Conservation (phyloP, 2,113 vertebrate genomes). For the Pleuronectes platessa region DNA sequence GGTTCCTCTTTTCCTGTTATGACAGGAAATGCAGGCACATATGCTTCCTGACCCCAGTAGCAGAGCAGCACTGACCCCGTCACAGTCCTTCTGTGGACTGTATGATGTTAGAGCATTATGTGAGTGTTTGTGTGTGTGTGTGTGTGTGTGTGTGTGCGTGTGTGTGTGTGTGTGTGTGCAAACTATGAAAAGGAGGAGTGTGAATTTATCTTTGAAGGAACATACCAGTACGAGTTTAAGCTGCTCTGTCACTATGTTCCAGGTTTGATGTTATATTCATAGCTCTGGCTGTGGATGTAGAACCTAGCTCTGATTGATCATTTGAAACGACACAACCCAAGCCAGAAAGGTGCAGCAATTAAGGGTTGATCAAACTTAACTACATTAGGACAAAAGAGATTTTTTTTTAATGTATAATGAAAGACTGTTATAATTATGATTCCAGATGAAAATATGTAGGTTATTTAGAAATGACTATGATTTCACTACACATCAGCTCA, state of each 20-base stretch:
- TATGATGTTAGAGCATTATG: not conserved
- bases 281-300: too few species aligned
- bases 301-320: too few species aligned
- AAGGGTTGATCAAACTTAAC: too few species aligned
- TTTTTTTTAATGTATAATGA: too few species aligned
- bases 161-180: slow-evolving; percentile 3
- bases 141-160: not conserved
- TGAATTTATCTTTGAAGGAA: not conserved
- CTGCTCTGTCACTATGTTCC: not conserved
- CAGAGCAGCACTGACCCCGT: slow-evolving; percentile 44
- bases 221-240: not conserved
- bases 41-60: slow-evolving; percentile 89
- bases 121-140: slow-evolving; percentile 11
- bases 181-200: not conserved
- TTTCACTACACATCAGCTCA: too few species aligned
- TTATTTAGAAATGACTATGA: too few species aligned
- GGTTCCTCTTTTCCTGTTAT: slow-evolving; percentile 91
- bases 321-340: too few species aligned
- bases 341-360: too few species aligned
- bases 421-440: too few species aligned
- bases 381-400: too few species aligned
- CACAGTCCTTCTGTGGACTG: slow-evolving; percentile 9
- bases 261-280: too few species aligned
- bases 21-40: slow-evolving; percentile 95
- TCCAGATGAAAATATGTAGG: too few species aligned